phyloP scores from a whole-genome alignment of 2,113 vertebrate species.

The Sisor rabdophorus region DNA sequence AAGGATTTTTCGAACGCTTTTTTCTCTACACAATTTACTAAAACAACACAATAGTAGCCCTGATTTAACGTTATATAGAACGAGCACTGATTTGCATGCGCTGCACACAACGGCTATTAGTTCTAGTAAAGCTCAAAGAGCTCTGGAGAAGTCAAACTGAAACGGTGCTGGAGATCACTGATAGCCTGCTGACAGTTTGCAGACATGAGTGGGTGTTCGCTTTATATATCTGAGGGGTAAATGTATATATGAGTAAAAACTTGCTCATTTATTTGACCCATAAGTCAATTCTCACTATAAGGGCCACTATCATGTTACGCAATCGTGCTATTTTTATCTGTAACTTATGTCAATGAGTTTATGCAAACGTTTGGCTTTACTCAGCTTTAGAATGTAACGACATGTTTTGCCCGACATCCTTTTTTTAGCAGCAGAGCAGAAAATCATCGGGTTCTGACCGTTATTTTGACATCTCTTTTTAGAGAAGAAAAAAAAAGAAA shows the following conservation, averaged over 20 bases:
- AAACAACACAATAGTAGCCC: not conserved
- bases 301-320: not conserved
- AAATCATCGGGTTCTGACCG: not conserved
- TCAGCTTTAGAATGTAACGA: not conserved
- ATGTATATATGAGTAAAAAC: not conserved
- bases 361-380: not conserved
- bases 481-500: not conserved
- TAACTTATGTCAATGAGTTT: not conserved
- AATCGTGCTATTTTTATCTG: not conserved
- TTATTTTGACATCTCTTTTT: not conserved
- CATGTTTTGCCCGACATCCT: not conserved
- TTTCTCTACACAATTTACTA: not conserved
- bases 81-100: not conserved
- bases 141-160: not conserved
- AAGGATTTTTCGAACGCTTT: not conserved
- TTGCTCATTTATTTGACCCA: not conserved
- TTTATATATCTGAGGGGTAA: no score
- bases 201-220: no score
- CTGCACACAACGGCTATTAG: not conserved
- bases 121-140: not conserved
- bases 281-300: not conserved
- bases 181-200: not conserved
- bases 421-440: not conserved
- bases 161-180: not conserved
- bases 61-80: not conserved